These are phyloP conservation scores for Catharus fuscescens DNA, from an alignment of 2,113 vertebrate genomes.

Conservation along the genomic window DNA sequence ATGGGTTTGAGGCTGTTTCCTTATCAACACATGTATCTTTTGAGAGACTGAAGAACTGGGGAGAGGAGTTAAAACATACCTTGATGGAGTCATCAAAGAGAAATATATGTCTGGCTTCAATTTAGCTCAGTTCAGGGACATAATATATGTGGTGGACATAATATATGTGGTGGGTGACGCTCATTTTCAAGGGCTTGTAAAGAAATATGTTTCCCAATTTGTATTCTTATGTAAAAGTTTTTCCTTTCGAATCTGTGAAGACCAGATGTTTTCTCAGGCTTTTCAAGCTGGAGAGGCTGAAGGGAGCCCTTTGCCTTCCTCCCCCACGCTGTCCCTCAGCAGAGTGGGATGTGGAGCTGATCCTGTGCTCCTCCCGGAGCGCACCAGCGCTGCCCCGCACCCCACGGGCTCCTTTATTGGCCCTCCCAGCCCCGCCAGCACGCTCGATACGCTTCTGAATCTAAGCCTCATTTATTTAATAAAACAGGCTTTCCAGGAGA, in stretches of 20 bases:
- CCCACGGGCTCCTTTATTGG: not conserved
- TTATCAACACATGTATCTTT: slow-evolving; percentile 20
- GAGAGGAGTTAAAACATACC: slow-evolving; percentile 4
- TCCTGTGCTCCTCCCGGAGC: rapidly evolving
- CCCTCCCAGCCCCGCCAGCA: not conserved
- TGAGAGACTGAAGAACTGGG: not conserved
- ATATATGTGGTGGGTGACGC: not conserved
- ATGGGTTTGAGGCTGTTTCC: not conserved
- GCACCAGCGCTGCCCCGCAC: rapidly evolving
- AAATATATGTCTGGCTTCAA: slow-evolving; percentile 14
- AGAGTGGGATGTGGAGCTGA: not conserved
- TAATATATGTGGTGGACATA: not conserved
- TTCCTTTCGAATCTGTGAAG: not conserved
- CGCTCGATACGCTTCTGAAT: not conserved
- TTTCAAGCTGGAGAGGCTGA: not conserved
- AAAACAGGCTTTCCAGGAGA: not conserved
- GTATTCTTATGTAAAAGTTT: not conserved
- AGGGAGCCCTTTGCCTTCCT: not conserved
- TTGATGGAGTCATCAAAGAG: slow-evolving; percentile 33
- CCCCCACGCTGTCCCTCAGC: rapidly evolving
- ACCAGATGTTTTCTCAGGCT: not conserved
- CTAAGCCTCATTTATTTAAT: not conserved
- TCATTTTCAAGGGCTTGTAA: not conserved
- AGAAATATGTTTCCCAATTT: slow-evolving; percentile 24
- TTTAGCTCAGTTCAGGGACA: not conserved